A percentile compares a stretch with the other conserved stretches of the same genome.
Evolutionary conservation across 2,888 invertebrate genomes (phyloP).

Genomic region (Zonitis immaculata): DNA sequence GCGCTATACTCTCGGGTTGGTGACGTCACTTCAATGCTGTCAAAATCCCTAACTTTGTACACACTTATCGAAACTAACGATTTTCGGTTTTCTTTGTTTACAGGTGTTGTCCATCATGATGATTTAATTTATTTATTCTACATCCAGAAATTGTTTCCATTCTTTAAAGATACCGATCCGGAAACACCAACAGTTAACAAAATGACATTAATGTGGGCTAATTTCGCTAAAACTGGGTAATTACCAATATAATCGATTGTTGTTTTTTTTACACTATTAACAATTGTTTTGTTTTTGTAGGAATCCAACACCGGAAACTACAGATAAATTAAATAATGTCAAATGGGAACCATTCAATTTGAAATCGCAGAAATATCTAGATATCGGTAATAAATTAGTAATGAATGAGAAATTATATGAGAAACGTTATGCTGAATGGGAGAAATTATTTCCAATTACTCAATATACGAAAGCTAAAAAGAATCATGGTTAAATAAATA

Average conservation of each 20-base stretch:
- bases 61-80: too few species aligned
- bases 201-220: conserved; percentile 48
- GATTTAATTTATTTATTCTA: conserved; percentile 54
- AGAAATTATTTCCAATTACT: conserved; percentile 40
- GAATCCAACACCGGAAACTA: conserved; percentile 46
- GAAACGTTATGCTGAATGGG: conserved; percentile 46
- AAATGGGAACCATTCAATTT: conserved; percentile 45
- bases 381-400: conserved; percentile 41
- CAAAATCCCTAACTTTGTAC: too few species aligned
- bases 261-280: background rate
- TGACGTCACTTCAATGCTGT: too few species aligned
- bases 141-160: conserved; percentile 40
- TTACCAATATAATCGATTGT: background rate
- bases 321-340: conserved; percentile 35
- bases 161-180: conserved; percentile 42
- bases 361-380: conserved; percentile 44
- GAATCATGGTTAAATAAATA: background rate
- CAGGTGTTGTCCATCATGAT: conserved; percentile 51
- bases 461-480: conserved; percentile 12
- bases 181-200: conserved; percentile 47
- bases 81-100: too few species aligned
- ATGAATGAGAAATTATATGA: conserved; percentile 42
- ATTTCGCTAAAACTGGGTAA: conserved; percentile 49
- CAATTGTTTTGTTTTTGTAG: conserved; percentile 36
- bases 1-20: too few species aligned